These are phyloP conservation scores for Tachysurus vachellii DNA, from an alignment of 2,113 vertebrate genomes.

Conservation along the genomic window DNA sequence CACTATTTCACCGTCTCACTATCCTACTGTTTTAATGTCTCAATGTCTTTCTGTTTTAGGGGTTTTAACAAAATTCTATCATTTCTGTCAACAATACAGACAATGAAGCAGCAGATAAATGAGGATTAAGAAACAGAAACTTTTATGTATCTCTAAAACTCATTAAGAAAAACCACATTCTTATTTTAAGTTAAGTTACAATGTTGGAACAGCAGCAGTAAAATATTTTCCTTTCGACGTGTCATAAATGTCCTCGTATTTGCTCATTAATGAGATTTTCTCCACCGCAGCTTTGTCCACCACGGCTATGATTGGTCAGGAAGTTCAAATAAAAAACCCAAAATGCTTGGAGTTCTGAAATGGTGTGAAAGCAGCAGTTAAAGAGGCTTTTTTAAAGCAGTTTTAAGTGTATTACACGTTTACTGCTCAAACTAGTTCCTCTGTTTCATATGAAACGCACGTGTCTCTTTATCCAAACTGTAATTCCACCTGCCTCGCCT, in stretches of 20 bases:
- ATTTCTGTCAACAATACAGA: too few species aligned
- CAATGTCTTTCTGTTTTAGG: not conserved
- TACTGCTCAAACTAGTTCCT: not conserved
- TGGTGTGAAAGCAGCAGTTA: too few species aligned
- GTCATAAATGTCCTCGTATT: not conserved
- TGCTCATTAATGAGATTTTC: not conserved
- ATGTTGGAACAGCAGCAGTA: not conserved
- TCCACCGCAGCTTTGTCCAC: not conserved
- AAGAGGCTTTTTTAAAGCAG: too few species aligned
- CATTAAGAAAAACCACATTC: not conserved
- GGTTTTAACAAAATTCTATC: not conserved
- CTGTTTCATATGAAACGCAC: not conserved
- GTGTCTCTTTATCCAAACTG: not conserved
- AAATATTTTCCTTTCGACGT: not conserved
- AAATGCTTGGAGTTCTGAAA: not conserved
- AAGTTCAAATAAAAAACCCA: not conserved
- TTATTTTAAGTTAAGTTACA: not conserved
- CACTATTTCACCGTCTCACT: too few species aligned
- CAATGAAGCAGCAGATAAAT: not conserved
- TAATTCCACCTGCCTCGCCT: not conserved
- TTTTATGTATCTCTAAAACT: not conserved
- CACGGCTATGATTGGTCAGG: not conserved
- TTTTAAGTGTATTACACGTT: not conserved
- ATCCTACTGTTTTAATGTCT: too few species aligned
- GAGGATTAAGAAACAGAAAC: not conserved